Percentiles rank a stretch among this genome's conserved stretches.
These are phyloP conservation scores for Chiridota heheva DNA, from an alignment of 35 echinoderm and acorn worm genomes.

Conservation along the genomic window DNA sequence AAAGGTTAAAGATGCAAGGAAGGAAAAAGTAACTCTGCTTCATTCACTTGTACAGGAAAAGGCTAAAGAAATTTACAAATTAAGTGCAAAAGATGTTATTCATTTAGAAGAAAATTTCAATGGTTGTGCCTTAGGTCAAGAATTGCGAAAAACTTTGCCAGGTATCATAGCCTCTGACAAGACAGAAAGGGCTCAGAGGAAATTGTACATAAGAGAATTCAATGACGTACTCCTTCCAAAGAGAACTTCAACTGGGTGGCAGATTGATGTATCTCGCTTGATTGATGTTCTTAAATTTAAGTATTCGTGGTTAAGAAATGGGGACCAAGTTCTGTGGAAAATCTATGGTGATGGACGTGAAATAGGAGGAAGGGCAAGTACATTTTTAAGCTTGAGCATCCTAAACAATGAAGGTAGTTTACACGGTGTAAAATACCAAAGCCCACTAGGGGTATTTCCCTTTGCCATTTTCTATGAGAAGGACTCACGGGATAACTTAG, in stretches of 20 bases:
- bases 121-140: too few relatives aligned
- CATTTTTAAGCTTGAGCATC: background rate
- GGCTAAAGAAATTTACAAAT: too few relatives aligned
- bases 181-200: too few relatives aligned
- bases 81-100: too few relatives aligned
- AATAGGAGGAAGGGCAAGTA: constrained; percentile 17
- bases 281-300: background rate
- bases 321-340: background rate
- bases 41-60: too few relatives aligned
- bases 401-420: constrained; percentile 2
- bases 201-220: too few relatives aligned
- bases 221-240: constrained; percentile 5
- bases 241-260: constrained; percentile 27
- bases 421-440: constrained; percentile 7
- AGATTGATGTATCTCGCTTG: constrained; percentile 11
- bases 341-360: constrained; percentile 27
- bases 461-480: constrained; percentile 10
- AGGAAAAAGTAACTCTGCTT: too few relatives aligned
- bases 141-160: too few relatives aligned
- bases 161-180: too few relatives aligned
- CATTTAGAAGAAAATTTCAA: too few relatives aligned
- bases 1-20: too few relatives aligned
- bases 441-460: constrained; percentile 3
- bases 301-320: background rate
- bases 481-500: background rate